Evolutionary conservation across 2,888 invertebrate species (phyloP), one percentile per base, ranked within the genome.

Genomic region (Drosophila paramelanica): DNA sequence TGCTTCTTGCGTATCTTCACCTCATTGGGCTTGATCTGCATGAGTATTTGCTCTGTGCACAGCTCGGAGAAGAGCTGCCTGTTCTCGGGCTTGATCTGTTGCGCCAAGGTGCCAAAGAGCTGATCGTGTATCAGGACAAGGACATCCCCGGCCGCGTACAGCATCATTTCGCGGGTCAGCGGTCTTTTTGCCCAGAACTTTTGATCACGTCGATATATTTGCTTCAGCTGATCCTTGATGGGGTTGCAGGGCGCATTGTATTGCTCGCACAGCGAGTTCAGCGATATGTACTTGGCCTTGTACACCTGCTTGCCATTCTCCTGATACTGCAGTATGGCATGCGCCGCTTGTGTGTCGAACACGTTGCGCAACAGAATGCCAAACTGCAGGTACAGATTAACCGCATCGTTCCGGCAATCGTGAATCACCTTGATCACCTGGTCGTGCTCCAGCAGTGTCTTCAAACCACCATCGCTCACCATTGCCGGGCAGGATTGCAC

Each of bases 271-370:
- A 99, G 93, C 57, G 98, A 96, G 93, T 98, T 97, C 64, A 98
- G 93, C 81, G 97, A 97, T 50, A 98, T 95, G 91, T 97, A 97
- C 93, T 98, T 98, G 56, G 98, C 97, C 93, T 98, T 98, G 91
- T 98, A 97, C 53, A 98, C 97, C 38, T 98, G 98, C 86, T 97
- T 96, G 69, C 96, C 96, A 67, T 96, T 96, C 87, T 97, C 96
- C 93, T 98, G 98, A 90, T 95, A 96, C 90, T 98, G 97, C 51
- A 98, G 93, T 11, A 98, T 96, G 57, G 98, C 97, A 92, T 98
- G 97, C 43, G 98, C 98, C 39, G 96, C 96, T 94, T 97, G 98
- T 38, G 98, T 98, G 91, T 98, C 98, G 92, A 98, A 98, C 53
- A 98, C 97, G 92, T 96, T 96, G 73, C 94, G 94, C 84, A 98